Conservation (phyloP, 1,140 invertebrate genomes). For the Pissodes strobi region DNA sequence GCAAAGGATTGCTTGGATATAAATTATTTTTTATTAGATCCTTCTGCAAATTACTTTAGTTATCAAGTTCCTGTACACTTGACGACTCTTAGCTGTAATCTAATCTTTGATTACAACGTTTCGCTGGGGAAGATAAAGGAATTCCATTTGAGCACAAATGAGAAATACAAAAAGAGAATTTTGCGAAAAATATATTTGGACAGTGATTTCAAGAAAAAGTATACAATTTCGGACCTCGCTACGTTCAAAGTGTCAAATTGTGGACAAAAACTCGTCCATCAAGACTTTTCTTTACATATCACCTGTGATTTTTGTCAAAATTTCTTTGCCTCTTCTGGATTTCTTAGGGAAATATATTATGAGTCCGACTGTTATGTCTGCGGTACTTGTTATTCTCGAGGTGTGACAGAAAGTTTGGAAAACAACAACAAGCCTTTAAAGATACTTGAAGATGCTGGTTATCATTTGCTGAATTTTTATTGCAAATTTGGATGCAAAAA, state of each 20-base stretch:
- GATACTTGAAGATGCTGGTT: not conserved
- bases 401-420: not conserved
- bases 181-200: not conserved
- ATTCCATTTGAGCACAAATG: not conserved
- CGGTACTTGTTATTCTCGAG: not conserved
- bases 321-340: not conserved
- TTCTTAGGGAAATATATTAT: not conserved
- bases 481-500: not conserved
- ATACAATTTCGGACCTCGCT: not conserved
- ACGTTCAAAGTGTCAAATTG: not conserved
- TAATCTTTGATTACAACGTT: no score
- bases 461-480: not conserved
- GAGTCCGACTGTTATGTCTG: not conserved
- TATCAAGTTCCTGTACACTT: not conserved
- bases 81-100: not conserved
- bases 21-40: not conserved
- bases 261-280: not conserved
- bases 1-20: not conserved
- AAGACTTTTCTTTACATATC: not conserved
- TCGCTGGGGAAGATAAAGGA: not conserved
- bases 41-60: not conserved
- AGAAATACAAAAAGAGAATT: not conserved
- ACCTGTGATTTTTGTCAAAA: not conserved
- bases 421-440: not conserved
- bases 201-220: not conserved